Evolutionary conservation across 2,888 invertebrate species (phyloP).

Genomic region (Brachyptera risi): DNA sequence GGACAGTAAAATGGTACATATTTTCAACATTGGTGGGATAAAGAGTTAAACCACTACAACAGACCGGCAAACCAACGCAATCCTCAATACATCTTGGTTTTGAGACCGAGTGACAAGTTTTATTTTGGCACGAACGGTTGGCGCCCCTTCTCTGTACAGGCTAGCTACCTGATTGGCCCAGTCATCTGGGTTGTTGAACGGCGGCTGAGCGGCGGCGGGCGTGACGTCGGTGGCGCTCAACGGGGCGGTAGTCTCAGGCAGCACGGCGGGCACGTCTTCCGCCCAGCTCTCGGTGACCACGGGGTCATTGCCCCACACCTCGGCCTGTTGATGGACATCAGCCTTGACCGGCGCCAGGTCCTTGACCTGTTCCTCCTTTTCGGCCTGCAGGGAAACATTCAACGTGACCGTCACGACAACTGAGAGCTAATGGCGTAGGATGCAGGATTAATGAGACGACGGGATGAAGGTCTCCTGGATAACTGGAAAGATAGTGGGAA

Average conservation of each 20-base stretch:
- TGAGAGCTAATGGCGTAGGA: no score
- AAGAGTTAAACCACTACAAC: no score
- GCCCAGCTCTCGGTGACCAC: constrained; percentile 36
- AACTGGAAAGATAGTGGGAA: not conserved
- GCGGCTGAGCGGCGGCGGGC: constrained; percentile 38
- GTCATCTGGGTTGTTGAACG: constrained; percentile 40
- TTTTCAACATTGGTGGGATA: no score
- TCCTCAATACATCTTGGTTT: no score
- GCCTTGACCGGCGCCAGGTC: constrained; percentile 58
- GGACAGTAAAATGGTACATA: no score
- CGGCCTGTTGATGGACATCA: constrained; percentile 45
- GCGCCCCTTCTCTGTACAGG: no score
- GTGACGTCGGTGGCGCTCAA: constrained; percentile 43
- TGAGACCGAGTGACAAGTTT: no score
- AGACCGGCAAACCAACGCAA: no score
- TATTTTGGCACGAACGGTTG: no score
- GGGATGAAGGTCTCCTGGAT: not conserved
- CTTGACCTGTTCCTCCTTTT: constrained; percentile 91
- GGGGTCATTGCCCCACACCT: constrained; percentile 54
- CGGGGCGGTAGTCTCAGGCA: no score
- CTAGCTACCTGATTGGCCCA: constrained; percentile 46
- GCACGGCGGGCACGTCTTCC: constrained; percentile 37
- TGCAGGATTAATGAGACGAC: no score
- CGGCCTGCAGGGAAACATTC: constrained; percentile 53
- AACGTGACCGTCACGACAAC: not conserved